A percentile compares a stretch with the other conserved stretches of the same genome.
phyloP scores from a whole-genome alignment of 1,140 invertebrate genomes.

The Micrasema longulum region DNA sequence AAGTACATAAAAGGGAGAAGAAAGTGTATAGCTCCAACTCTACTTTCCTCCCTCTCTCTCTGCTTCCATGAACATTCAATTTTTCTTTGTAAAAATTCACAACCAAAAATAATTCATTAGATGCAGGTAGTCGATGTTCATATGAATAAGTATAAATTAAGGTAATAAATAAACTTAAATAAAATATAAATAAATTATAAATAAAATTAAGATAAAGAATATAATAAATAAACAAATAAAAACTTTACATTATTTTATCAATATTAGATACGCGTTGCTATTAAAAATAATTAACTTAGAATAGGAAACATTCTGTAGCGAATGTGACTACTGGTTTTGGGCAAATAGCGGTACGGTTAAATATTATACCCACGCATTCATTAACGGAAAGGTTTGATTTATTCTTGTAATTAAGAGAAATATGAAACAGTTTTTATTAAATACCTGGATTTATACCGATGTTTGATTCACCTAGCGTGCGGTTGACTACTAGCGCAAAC shows the following conservation, averaged over 20 bases:
- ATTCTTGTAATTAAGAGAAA: slow-evolving; percentile 27
- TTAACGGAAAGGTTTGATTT: slow-evolving; percentile 31
- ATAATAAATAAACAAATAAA: not conserved
- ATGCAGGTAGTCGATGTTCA: too few species aligned
- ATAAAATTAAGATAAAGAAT: not conserved
- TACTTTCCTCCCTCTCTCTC: too few species aligned
- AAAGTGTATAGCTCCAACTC: too few species aligned
- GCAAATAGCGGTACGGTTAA: not conserved
- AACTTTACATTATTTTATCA: too few species aligned
- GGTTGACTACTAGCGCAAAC: not conserved
- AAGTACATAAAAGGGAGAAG: too few species aligned
- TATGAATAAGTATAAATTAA: not conserved
- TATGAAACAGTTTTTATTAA: slow-evolving; percentile 29
- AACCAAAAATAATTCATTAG: too few species aligned
- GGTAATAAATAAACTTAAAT: not conserved
- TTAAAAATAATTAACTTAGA: too few species aligned
- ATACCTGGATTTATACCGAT: slow-evolving; percentile 5
- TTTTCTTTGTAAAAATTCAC: too few species aligned
- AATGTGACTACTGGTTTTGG: slow-evolving; percentile 21
- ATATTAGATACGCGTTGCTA: too few species aligned
- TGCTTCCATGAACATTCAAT: too few species aligned
- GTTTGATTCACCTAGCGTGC: slow-evolving; percentile 30
- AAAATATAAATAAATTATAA: not conserved
- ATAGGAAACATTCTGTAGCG: not conserved
- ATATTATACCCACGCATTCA: not conserved